Base-by-base conservation (phyloP, 2,797 vertebrate genomes). In the Apogon hyalosoma region DNA sequence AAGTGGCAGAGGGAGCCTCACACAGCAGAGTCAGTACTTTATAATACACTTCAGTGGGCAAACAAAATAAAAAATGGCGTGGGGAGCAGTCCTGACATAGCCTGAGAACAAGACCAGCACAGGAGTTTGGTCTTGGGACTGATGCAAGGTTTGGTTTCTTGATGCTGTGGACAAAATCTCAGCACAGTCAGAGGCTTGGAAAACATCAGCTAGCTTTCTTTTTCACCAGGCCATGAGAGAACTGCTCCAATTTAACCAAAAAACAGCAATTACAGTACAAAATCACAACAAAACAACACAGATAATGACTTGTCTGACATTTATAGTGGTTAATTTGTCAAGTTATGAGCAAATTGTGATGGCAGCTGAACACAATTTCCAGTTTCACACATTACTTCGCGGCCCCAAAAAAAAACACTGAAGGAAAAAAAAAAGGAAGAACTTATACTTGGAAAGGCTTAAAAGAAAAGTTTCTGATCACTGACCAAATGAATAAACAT, bases 41-140 rank as follows among this genome's bases (percentile, higher is more conserved):
- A 3, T 46, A 59, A 55, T 21, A 63, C 24, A 53, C 9, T 42
- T 63, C 7, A 54, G 1, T 39, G 42, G 24, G 70, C 45, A 49
- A 51, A 77, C 38, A 43, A 60, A 33, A 36, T 57, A 8, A 75
- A 50, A 61, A 43, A 60, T 63, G 41, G 14, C 39, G 19, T n/a
- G 36, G 31, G 24, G 41, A 64, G 45, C n/a, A 33, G 40, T 49
- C 19, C 18, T 19, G 40, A 53, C 19, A 16, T 11, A 65, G 64
- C 6, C 19, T 39, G n/a, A 14, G 28, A 55, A 7, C 55, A 49
- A 66, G 15, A 46, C 6, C 21, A 18, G 45, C 21, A 21, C 7
- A 49, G 54, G 45, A 47, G 18, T 36, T 28, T 39, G 45, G 39
- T 33, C 14, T 19, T 24, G 4, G 3, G 24, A 60, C 14, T 15